A percentile compares a stretch with the other conserved stretches of the same genome.
phyloP scores from a whole-genome alignment of 2,797 vertebrate species.

The Limnodromus scolopaceus region DNA sequence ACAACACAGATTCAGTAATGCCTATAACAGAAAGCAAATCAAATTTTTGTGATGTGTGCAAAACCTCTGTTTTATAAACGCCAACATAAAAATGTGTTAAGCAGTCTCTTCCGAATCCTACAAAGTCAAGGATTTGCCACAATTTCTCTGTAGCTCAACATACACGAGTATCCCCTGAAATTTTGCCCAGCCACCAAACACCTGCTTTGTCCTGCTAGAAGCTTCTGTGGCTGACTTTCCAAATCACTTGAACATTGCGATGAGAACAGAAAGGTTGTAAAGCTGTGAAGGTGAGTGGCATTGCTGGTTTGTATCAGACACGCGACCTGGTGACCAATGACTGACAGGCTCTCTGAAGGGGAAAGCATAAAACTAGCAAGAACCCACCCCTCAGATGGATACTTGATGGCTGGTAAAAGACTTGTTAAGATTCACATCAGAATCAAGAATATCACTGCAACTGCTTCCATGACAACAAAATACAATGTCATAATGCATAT shows the following conservation, averaged over 20 bases:
- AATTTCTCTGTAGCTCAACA: not conserved
- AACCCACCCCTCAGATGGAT: not conserved
- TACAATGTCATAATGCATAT: slow-evolving; percentile 41
- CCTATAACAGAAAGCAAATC: not conserved
- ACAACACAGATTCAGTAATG: not conserved
- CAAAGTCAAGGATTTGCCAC: not conserved
- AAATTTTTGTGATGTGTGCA: not conserved
- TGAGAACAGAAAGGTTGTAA: not conserved
- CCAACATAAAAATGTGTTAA: not conserved
- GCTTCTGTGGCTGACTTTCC: not conserved
- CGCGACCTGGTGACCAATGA: not conserved
- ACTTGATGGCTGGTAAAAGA: slow-evolving; percentile 39
- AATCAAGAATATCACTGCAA: slow-evolving; percentile 47
- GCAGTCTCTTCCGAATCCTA: not conserved
- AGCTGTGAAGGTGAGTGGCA: not conserved
- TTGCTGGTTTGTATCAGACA: not conserved
- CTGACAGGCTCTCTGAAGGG: slow-evolving; percentile 9
- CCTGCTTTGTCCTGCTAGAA: not conserved
- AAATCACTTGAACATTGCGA: not conserved
- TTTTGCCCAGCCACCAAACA: not conserved
- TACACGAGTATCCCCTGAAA: not conserved
- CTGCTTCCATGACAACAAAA: slow-evolving; percentile 68
- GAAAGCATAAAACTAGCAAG: not conserved
- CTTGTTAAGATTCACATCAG: slow-evolving; percentile 57
- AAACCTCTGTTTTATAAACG: not conserved